Evolutionary conservation across 2,888 invertebrate genomes (phyloP), one percentile per base, ranked within the genome.

Genomic region (Volucella inflata): DNA sequence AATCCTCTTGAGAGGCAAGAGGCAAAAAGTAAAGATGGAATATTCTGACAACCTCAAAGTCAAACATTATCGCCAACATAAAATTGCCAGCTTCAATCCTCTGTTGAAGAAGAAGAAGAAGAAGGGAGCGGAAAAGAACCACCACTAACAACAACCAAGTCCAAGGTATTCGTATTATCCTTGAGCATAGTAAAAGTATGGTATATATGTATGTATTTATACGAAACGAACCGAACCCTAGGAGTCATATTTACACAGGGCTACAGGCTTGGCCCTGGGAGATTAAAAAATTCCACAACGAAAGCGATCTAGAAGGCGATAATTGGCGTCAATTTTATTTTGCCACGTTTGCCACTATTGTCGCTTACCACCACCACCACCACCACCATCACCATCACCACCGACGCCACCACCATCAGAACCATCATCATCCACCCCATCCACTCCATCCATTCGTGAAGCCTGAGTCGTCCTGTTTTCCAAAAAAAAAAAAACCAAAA

Each of bases 291-390:
- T 87, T 82, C 87, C 82, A 78, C 82, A 78, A 75, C 77, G 65
- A 87, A 81, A 82, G 36, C 82, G 82, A 87, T 82, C 77, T 68
- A 17, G 11, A 87, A 55, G 82, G 88, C 89, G 88, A 88, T 89
- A 89, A 89, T 89, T 89, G 89, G 89, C 88, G 88, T 89, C 89
- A 89, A 88, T 89, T 88, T 88, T 87, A 87, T 88, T 85, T 74
- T 80, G 79, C 79, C 82, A 82, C 82, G 82, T 77, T 78, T 78
- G 74, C 77, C 77, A 81, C 71, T 79, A 79, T 70, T 80, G 80
- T 80, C 62, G 64, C 30, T 30, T 30, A 30, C 30, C 4, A 6
- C 30, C 30, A 30, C 71, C 71, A 42, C 44, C 53, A 42, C n/a
- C 48, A 48, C 46, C 42, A 16, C 55, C 21, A 10, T 12, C 4